A percentile compares a stretch with the other conserved stretches of the same genome.
phyloP scores from a whole-genome alignment of 2,797 vertebrate species.

The Champsocephalus gunnari region DNA sequence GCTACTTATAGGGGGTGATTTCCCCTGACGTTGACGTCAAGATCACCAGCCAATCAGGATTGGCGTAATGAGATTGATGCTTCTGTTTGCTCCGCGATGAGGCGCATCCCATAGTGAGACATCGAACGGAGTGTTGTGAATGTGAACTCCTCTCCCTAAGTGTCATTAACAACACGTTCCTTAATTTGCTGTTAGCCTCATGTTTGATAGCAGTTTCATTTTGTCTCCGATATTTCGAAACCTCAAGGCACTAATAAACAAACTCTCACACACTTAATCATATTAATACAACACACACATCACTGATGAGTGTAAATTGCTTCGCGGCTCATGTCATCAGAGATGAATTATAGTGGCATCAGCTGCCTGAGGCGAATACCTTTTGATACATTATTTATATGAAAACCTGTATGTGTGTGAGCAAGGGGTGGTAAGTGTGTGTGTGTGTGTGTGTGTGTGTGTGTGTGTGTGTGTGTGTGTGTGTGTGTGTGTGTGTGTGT shows the following conservation, averaged over 20 bases:
- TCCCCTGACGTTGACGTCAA: too few species aligned
- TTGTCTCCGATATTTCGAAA: constrained; percentile 31
- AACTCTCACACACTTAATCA: constrained; percentile 33
- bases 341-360: constrained; percentile 48
- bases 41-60: too few species aligned
- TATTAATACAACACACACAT: constrained; percentile 34
- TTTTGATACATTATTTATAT: constrained; percentile 6
- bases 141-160: neutral
- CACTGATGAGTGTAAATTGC: constrained; percentile 53
- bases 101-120: too few species aligned
- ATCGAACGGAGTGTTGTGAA: too few species aligned
- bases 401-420: neutral
- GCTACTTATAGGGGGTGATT: too few species aligned
- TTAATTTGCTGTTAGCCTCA: neutral
- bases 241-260: constrained; percentile 32
- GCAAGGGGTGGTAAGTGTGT: neutral
- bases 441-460: too few species aligned
- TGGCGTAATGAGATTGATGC: too few species aligned
- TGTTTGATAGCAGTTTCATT: constrained; percentile 40
- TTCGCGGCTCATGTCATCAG: constrained; percentile 33
- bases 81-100: too few species aligned
- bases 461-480: too few species aligned
- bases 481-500: too few species aligned
- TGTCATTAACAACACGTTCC: constrained; percentile 28
- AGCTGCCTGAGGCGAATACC: constrained; percentile 27